Evolutionary conservation across 1,140 invertebrate species (phyloP).

Genomic region (Tetramorium alpestre): DNA sequence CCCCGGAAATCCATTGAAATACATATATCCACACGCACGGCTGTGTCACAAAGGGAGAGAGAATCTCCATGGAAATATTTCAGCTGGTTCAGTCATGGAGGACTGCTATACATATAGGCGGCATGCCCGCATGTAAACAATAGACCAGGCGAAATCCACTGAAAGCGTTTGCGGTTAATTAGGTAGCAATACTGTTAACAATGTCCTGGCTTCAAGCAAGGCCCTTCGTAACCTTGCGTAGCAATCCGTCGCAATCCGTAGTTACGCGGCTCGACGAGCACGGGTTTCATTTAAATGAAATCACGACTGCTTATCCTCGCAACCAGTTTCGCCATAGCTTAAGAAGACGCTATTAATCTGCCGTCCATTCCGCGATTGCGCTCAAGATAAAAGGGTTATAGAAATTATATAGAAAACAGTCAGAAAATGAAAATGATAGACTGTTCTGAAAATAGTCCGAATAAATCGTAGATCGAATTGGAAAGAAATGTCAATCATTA

Average conservation of each 20-base stretch:
- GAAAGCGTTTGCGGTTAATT: constrained; percentile 81
- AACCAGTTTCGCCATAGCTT: constrained; percentile 34
- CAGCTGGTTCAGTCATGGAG: constrained; percentile 72
- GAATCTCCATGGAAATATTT: constrained; percentile 76
- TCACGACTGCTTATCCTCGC: constrained; percentile 1
- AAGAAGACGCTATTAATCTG: constrained; percentile 48
- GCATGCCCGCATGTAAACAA: constrained; percentile 77
- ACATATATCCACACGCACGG: constrained; percentile 25
- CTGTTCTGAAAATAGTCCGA: no score
- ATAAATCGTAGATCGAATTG: no score
- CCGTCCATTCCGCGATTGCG: neutral
- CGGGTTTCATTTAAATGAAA: constrained; percentile 60
- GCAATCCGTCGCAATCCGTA: constrained; percentile 48
- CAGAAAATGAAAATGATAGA: no score
- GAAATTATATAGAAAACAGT: no score
- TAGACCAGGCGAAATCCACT: constrained; percentile 73
- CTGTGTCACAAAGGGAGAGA: constrained; percentile 63
- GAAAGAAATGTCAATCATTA: no score
- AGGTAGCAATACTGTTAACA: constrained; percentile 80
- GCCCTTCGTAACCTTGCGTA: constrained; percentile 46
- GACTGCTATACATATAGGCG: constrained; percentile 71
- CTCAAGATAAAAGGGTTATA: neutral
- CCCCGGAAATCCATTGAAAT: constrained; percentile 25
- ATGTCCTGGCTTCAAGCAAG: constrained; percentile 67
- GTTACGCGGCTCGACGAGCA: constrained; percentile 49